These are phyloP conservation scores for Trematomus loennbergii DNA, from an alignment of 2,113 vertebrate genomes.

Conservation along the genomic window DNA sequence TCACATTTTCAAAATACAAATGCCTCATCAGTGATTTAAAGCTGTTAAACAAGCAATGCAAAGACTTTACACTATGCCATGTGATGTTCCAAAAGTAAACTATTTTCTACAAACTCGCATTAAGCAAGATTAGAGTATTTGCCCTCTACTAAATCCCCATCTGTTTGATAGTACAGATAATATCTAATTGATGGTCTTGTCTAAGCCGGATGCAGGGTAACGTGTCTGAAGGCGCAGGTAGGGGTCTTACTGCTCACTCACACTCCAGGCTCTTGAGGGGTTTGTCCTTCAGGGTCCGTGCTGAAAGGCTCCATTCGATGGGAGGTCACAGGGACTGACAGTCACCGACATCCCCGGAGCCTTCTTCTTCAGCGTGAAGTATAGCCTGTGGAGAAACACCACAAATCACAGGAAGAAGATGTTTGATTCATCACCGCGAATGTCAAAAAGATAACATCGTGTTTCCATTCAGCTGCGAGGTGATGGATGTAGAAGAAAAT, in stretches of 20 bases:
- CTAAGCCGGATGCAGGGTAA: constrained; percentile 18
- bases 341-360: constrained; percentile 83
- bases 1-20: not conserved
- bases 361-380: constrained; percentile 87
- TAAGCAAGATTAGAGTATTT: constrained; percentile 33
- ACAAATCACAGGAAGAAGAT: constrained; percentile 20
- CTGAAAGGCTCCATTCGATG: constrained; percentile 87
- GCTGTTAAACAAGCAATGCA: no score
- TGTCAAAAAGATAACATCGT: constrained; percentile 57
- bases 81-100: constrained; percentile 8
- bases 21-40: not conserved
- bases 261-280: constrained; percentile 79
- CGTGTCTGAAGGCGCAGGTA: not conserved
- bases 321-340: constrained; percentile 88
- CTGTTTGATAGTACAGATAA: constrained; percentile 11
- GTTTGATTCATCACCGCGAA: constrained; percentile 29
- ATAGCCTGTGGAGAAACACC: constrained; percentile 80
- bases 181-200: constrained; percentile 30
- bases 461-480: constrained; percentile 45
- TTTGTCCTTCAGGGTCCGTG: constrained; percentile 82
- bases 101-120: constrained; percentile 9
- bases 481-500: constrained; percentile 45
- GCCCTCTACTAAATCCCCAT: constrained; percentile 20
- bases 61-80: not conserved
- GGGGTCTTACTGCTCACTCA: constrained; percentile 64